Conservation (phyloP, 1,140 invertebrate genomes). For the Stenopsyche tienmushanensis region DNA sequence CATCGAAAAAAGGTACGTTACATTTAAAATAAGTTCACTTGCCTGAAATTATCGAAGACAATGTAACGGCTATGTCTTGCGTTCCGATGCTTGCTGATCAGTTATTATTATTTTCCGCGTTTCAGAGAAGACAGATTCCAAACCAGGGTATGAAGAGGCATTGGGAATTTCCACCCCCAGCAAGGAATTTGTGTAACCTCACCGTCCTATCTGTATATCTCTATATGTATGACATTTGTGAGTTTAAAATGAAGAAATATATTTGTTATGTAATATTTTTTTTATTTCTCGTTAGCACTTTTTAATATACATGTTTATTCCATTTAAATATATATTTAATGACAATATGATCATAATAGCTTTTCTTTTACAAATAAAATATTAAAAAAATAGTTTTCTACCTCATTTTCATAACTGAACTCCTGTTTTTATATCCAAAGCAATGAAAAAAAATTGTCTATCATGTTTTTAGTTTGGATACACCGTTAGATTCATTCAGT, state of each 20-base stretch:
- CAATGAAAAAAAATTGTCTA: too few species aligned
- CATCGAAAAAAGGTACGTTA: constrained; percentile 50
- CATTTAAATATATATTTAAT: too few species aligned
- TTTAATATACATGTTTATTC: neutral
- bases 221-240: neutral
- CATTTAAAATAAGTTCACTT: constrained; percentile 5
- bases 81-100: too few species aligned
- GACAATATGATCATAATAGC: too few species aligned
- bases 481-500: neutral
- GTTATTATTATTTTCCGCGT: constrained; percentile 24
- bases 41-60: neutral
- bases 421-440: too few species aligned
- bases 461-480: neutral
- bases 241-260: constrained; percentile 7
- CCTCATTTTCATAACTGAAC: too few species aligned
- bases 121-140: constrained; percentile 53
- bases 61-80: too few species aligned
- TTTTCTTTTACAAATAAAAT: too few species aligned
- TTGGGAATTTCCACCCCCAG: constrained; percentile 89
- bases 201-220: constrained; percentile 11
- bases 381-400: too few species aligned
- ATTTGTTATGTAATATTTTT: constrained; percentile 19
- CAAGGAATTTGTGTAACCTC: constrained; percentile 71
- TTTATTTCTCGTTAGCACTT: constrained; percentile 19
- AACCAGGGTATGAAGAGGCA: constrained; percentile 73